A percentile compares a stretch with the other conserved stretches of the same genome.
phyloP scores from a whole-genome alignment of 2,888 invertebrate species.

The Hartigia nigra region DNA sequence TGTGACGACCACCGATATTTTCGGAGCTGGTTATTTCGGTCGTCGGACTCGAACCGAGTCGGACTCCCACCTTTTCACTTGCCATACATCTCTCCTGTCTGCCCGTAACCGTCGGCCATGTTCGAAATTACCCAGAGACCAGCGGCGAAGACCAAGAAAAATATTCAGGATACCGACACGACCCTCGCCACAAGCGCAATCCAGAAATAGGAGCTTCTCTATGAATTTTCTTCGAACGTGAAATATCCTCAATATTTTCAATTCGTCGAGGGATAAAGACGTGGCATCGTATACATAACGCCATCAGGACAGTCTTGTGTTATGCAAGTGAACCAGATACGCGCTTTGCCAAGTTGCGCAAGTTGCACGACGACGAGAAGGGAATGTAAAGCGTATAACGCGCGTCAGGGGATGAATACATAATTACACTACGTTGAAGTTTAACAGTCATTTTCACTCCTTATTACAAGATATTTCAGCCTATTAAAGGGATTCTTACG shows the following conservation, averaged over 20 bases:
- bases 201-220: not conserved
- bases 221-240: not conserved
- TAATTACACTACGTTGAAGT: not conserved
- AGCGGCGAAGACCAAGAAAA: not conserved
- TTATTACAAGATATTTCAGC: not conserved
- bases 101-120: not conserved
- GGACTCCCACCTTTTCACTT: not conserved
- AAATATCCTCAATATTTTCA: not conserved
- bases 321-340: not conserved
- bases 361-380: not conserved
- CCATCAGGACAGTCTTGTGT: not conserved
- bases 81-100: not conserved
- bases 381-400: not conserved
- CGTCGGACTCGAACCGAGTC: conserved; percentile 8
- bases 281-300: not conserved
- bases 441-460: not conserved
- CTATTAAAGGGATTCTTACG: conserved; percentile 7
- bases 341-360: not conserved
- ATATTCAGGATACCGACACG: not conserved
- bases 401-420: too few relatives aligned
- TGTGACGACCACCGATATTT: conserved; percentile 56
- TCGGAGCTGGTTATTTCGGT: conserved; percentile 54
- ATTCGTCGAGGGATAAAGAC: not conserved
- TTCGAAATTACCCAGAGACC: not conserved
- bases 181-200: not conserved